These are phyloP conservation scores for Pluvianellus socialis DNA, from an alignment of 2,113 vertebrate genomes.

Conservation along the genomic window DNA sequence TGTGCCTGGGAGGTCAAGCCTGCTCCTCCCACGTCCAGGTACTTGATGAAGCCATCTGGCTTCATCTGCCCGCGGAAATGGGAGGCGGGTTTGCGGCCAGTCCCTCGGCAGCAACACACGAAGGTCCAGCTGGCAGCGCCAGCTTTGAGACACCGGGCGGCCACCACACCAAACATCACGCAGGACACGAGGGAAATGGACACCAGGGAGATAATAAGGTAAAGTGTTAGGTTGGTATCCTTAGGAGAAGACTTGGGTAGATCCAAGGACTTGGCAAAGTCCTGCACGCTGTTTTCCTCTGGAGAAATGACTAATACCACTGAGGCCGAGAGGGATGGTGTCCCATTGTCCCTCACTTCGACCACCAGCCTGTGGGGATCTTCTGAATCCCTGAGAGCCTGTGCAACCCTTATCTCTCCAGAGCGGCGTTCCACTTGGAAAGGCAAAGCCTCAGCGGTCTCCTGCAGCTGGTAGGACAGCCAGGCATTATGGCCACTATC, in stretches of 20 bases:
- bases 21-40: constrained; percentile 87
- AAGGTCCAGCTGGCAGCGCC: constrained; percentile 68
- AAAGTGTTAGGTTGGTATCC: constrained; percentile 80
- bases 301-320: constrained; percentile 79
- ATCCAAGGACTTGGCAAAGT: constrained; percentile 71
- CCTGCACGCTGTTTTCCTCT: constrained; percentile 74
- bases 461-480: constrained; percentile 84
- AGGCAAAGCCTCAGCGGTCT: constrained; percentile 72
- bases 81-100: constrained; percentile 75
- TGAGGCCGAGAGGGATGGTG: constrained; percentile 75
- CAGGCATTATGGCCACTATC: constrained; percentile 91
- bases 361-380: constrained; percentile 77
- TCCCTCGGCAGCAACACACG: constrained; percentile 74
- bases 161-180: constrained; percentile 76
- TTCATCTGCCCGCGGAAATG: constrained; percentile 86
- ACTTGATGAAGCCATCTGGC: constrained; percentile 88
- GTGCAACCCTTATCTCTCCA: constrained; percentile 83
- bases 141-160: constrained; percentile 79
- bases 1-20: constrained; percentile 80
- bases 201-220: constrained; percentile 85
- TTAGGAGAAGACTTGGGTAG: constrained; percentile 67
- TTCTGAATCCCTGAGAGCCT: constrained; percentile 77
- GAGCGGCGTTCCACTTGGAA: constrained; percentile 82
- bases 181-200: constrained; percentile 83
- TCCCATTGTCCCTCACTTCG: constrained; percentile 83